A percentile compares a stretch with the other conserved stretches of the same genome.
Evolutionary conservation across 2,113 vertebrate genomes (phyloP).

Genomic region (Nothoprocta perdicaria): DNA sequence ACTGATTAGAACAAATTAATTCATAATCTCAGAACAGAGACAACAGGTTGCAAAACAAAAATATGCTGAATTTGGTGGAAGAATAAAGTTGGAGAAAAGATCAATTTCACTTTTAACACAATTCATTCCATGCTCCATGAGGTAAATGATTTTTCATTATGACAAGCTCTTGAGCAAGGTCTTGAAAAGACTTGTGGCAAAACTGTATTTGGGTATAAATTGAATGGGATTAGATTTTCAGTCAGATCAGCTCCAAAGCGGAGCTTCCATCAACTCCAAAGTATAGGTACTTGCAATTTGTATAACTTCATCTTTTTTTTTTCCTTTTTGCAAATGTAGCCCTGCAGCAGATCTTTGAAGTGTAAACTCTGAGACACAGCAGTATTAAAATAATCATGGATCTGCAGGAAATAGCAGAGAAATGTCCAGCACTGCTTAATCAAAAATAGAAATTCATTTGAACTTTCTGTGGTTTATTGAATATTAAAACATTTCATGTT

Average conservation of each 20-base stretch:
- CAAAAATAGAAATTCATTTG: slow-evolving; percentile 59
- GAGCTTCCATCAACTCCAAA: neutral
- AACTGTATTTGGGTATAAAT: neutral
- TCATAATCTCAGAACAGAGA: neutral
- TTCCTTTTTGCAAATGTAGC: slow-evolving; percentile 30
- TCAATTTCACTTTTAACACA: neutral
- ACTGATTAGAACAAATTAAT: neutral
- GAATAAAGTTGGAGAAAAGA: neutral
- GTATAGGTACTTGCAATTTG: neutral
- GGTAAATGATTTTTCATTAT: slow-evolving; percentile 2
- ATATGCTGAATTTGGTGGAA: neutral
- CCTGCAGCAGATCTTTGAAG: slow-evolving; percentile 54
- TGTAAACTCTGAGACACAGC: slow-evolving; percentile 30
- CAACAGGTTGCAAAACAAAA: neutral
- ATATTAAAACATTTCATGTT: slow-evolving; percentile 55
- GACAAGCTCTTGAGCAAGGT: neutral
- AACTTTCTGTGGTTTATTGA: slow-evolving; percentile 40
- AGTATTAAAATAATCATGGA: slow-evolving; percentile 53
- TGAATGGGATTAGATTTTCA: slow-evolving; percentile 14
- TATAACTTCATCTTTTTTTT: slow-evolving; percentile 16
- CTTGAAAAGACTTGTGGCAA: neutral
- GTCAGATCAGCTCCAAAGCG: neutral
- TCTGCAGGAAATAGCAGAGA: slow-evolving; percentile 38
- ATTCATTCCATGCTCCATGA: neutral
- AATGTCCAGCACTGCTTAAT: slow-evolving; percentile 26